Evolutionary conservation across 2,888 invertebrate species (phyloP).

Genomic region (Acrobasis suavella): DNA sequence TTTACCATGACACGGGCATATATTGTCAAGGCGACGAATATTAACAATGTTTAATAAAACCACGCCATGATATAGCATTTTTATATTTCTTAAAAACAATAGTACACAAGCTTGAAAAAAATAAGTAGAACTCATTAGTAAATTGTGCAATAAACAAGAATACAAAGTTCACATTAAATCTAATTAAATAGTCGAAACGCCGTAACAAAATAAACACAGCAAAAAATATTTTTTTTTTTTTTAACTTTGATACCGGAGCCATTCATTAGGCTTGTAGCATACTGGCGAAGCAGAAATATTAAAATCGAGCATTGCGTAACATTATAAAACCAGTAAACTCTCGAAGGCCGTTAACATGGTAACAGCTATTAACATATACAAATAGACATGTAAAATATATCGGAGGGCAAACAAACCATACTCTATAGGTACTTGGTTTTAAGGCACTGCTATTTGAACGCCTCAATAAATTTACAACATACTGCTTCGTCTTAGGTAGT

Average conservation of each 20-base stretch:
- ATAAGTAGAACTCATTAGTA: conserved; percentile 55
- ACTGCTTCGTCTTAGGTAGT: neutral
- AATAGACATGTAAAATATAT: neutral
- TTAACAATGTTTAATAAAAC: conserved; percentile 26
- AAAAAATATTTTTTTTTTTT: too few species aligned
- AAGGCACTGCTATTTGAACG: conserved; percentile 59
- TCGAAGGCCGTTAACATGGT: neutral
- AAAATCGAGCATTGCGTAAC: neutral
- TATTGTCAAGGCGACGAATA: too few species aligned
- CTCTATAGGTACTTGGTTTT: conserved; percentile 41
- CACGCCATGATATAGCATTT: conserved; percentile 30
- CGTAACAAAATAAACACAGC: conserved; percentile 44
- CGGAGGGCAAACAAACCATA: conserved; percentile 14
- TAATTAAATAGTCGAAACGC: conserved; percentile 43
- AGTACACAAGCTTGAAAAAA: conserved; percentile 66
- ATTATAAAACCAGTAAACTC: conserved; percentile 15
- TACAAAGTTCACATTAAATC: conserved; percentile 48
- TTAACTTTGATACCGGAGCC: conserved; percentile 26
- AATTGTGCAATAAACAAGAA: conserved; percentile 65
- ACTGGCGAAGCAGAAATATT: conserved; percentile 7
- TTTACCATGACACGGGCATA: too few species aligned
- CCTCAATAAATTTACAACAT: conserved; percentile 26
- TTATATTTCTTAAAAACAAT: conserved; percentile 52
- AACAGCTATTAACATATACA: neutral
- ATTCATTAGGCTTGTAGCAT: conserved; percentile 27